Evolutionary conservation across 1,140 invertebrate genomes (phyloP).

Genomic region (Brachystomella parvula): DNA sequence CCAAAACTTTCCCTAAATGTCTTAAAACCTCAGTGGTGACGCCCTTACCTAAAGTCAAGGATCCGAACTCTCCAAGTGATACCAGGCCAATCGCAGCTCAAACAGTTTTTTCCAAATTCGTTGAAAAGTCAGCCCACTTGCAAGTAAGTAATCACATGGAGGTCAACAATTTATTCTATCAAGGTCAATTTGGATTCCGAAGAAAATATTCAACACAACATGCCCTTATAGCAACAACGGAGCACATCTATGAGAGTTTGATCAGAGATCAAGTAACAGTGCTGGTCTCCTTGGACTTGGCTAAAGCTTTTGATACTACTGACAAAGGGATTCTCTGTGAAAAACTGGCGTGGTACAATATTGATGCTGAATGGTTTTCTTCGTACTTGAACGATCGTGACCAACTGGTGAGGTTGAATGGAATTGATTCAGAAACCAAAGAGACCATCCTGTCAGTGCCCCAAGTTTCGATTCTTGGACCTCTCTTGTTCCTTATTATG

Average conservation of each 20-base stretch:
- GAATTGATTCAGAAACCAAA: neutral
- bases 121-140: conserved; percentile 8
- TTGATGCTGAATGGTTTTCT: conserved; percentile 1
- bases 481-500: neutral
- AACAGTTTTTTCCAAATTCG: conserved; percentile 10
- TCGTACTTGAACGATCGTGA: neutral
- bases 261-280: conserved; percentile 39
- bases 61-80: conserved; percentile 7
- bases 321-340: conserved; percentile 42
- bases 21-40: conserved; percentile 12
- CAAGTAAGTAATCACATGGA: conserved; percentile 7
- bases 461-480: neutral
- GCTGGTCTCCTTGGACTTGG: conserved; percentile 42
- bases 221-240: conserved; percentile 41
- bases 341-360: conserved; percentile 37
- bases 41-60: conserved; percentile 10
- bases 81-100: conserved; percentile 11
- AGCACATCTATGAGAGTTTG: conserved; percentile 39
- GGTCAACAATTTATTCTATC: conserved; percentile 8
- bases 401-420: neutral
- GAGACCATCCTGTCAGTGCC: neutral
- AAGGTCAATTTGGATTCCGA: conserved; percentile 44
- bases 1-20: neutral
- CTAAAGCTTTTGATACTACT: conserved; percentile 44
- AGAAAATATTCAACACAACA: conserved; percentile 40